Base-by-base conservation (phyloP, 2,888 invertebrate genomes). In the Harpalus rubripes region DNA sequence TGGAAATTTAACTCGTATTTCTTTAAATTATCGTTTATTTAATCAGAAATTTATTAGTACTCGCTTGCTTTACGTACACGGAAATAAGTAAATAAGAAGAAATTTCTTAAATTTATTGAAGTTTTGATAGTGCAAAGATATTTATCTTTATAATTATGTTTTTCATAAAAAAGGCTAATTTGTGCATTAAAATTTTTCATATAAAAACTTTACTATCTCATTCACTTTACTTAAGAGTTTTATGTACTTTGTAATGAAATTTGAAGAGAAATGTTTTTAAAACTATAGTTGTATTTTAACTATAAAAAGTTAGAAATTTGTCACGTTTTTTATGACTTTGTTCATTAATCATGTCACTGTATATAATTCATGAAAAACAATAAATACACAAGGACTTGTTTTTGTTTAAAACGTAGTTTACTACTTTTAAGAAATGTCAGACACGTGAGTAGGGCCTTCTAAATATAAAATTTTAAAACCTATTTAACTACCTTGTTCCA, bases 41-140 rank as follows among this genome's bases (percentile, higher is more conserved):
- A 44, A 74, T 74, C 72, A 74, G 44, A 44, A 74, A 74, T 74
- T 74, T 74, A 74, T 74, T 74, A 74, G 68, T 10, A 18, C 41
- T 12, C 1, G 41, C 15, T 6, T 65, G n/a, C 26, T 26, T 32
- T 32, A 32, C 32, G 22, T 6, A 44, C 44, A 10, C 44, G 44
- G 44, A 44, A 44, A 10, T 44, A 7, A n/a, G 59, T 59, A 59
- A 59, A 59, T 16, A 59, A 59, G 18, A 52, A 52, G 12, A 12
- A 52, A 52, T 10, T 52, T 52, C 44, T 59, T 59, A 59, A 59
- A 59, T 59, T 59, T 59, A 18, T 59, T 59, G 59, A 59, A 59
- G 15, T 59, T 59, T 16, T 59, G 18, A 59, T 59, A 59, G 7
- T 0, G n/a, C 8, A 15, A 59, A 16, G 59, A 59, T 59, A 59